Base-by-base conservation (phyloP, 2,888 invertebrate species). In the Zaprionus lineosus region DNA sequence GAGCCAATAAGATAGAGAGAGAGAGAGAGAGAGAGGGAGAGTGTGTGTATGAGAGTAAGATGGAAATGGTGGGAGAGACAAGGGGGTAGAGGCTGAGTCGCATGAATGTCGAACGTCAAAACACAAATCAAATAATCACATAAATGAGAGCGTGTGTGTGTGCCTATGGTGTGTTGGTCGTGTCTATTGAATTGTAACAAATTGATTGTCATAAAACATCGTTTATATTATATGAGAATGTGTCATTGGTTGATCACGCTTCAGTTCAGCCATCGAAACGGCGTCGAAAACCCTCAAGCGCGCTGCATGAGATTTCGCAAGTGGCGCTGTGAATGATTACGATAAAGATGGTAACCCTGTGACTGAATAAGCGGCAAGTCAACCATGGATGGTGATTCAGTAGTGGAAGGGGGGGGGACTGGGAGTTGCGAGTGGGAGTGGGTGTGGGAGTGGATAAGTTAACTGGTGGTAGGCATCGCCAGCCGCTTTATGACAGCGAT, bases 191-290 rank as follows among this genome's bases (percentile, higher is more conserved):
- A 82, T 78, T 83, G 86, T 86, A 88, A 87, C 88, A 87, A 87
- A 88, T 87, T 87, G 88, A 82, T 81, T 88, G 86, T 84, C 87
- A 88, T 87, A 86, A 87, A 87, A 84, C 85, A 79, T 72, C 82
- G 81, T 88, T 88, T 87, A 86, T 86, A 85, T 69, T 64, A 85
- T 85, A 81, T 81, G 79, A 81, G 76, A 82, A 85, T 82, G 81
- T 85, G 81, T 79, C 84, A 79, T 83, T 64, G 74, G 64, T 47
- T 75, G 79, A 85, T 84, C 64, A 83, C 79, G 79, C 79, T 69
- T 85, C 75, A 64, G 62, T 84, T 71, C 74, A 82, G 59, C 33
- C 50, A 55, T 68, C 52, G 60, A 62, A 62, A 56, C 41, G 44
- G 39, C 52, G 31, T 24, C 39, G 48, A 58, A 64, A 66, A 55